Percentiles rank a stretch among this genome's conserved stretches.
Evolutionary conservation across 2,888 invertebrate genomes (phyloP).

Genomic region (Cepaea hortensis): DNA sequence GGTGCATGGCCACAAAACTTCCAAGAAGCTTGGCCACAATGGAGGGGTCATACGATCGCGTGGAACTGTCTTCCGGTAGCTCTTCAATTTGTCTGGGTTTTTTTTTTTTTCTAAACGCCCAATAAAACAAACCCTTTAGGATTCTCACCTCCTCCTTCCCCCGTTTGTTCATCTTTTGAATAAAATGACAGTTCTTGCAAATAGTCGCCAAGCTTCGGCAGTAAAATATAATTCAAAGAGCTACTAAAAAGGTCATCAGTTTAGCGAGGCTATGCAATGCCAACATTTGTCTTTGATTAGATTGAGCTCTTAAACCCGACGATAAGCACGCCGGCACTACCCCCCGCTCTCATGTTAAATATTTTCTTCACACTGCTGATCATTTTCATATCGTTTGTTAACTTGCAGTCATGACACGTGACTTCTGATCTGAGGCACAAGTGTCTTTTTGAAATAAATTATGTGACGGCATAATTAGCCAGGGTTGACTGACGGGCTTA

Average conservation of each 20-base stretch:
- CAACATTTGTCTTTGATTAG: conserved; percentile 31
- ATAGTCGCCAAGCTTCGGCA: neutral
- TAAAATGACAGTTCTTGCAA: conserved; percentile 24
- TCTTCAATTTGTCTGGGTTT: conserved; percentile 18
- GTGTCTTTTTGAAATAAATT: conserved; percentile 13
- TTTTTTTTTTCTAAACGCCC: conserved; percentile 5
- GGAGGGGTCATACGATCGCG: conserved; percentile 25
- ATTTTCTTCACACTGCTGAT: neutral
- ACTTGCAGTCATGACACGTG: conserved; percentile 2
- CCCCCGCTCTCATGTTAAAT: neutral
- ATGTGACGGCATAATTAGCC: neutral
- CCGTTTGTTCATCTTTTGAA: conserved; percentile 1
- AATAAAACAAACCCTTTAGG: conserved; percentile 24
- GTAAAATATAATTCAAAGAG: conserved; percentile 39
- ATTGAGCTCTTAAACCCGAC: neutral
- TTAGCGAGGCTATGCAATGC: neutral
- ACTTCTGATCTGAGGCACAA: neutral
- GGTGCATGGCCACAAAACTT: conserved; percentile 17
- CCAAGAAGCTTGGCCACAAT: conserved; percentile 5
- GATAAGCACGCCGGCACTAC: conserved; percentile 18
- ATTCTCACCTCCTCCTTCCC: neutral
- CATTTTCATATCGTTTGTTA: conserved; percentile 14
- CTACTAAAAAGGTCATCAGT: conserved; percentile 27
- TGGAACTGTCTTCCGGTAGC: conserved; percentile 33
- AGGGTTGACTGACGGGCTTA: neutral